Evolutionary conservation across 2,888 invertebrate species (phyloP), one percentile per base, ranked within the genome.

Genomic region (Taenaris catops): DNA sequence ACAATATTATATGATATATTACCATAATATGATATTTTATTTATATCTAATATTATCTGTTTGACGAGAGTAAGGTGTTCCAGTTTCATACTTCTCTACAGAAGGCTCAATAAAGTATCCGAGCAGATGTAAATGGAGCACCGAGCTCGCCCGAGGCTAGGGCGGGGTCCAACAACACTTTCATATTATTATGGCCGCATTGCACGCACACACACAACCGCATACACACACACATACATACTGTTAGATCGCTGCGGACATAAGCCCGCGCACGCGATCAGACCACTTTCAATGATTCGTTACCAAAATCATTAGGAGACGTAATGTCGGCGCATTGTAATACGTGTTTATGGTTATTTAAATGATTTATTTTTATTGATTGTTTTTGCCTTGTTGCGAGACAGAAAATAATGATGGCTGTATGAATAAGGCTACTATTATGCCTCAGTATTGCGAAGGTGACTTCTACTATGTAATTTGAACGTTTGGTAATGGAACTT

Each of bases 361-460:
- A 86, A 86, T 86, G 84, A 84, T 86, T 83, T 84, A 86, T 86
- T 84, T 84, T 84, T 86, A 86, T 86, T 86, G 83, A 84, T 86
- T 79, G 84, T 84, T 81, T 83, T 84, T 70, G 84, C 83, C 81
- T 84, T 83, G 84, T 74, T 83, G 75, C 74, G 53, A 80, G 86
- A 86, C 86, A 80, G 80, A 83, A 83, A 84, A 80, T 84, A 86
- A 86, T 86, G 81, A 80, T 76, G 70, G 71, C 53, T 61, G 74
- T 67, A 72, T 69, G 74, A 74, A 73, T 78, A 75, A 79, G 70
- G 73, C 81, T 81, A 73, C 74, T 66, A 84, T 79, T 80, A 80
- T 65, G 53, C 55, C 55, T 51, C 53, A 60, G 48, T 68, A 69
- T 80, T 80, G 76, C 78, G 76, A 79, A 83, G 80, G 78, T 75